phyloP scores from a whole-genome alignment of 2,797 vertebrate genomes.

The Potorous gilbertii region DNA sequence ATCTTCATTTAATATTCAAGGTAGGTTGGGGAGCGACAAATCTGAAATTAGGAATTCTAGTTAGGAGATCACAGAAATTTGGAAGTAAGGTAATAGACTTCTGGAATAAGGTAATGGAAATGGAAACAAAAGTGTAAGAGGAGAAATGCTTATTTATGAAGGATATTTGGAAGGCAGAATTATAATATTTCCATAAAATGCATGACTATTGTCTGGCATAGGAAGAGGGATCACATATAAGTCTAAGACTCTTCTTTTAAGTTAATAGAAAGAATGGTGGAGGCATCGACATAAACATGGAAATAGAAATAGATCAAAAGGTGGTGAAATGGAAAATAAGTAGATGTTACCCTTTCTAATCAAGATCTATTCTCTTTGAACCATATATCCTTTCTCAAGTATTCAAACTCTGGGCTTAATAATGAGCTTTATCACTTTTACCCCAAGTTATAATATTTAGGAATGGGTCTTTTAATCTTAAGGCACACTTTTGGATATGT shows the following conservation, averaged over 20 bases:
- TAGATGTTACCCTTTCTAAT: neutral
- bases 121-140: neutral
- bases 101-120: neutral
- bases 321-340: neutral
- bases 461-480: neutral
- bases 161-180: neutral
- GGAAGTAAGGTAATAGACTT: neutral
- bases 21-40: neutral
- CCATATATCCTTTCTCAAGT: neutral
- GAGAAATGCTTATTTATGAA: neutral
- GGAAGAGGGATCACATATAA: neutral
- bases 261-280: neutral
- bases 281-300: neutral
- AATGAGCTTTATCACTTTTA: neutral
- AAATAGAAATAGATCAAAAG: neutral
- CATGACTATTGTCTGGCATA: neutral
- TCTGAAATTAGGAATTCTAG: neutral
- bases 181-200: neutral
- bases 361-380: neutral
- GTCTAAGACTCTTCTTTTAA: neutral
- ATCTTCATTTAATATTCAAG: neutral
- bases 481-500: neutral
- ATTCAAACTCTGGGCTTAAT: neutral
- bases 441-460: neutral
- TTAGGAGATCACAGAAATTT: neutral